Evolutionary conservation across 2,797 vertebrate genomes (phyloP).

Genomic region (Dallia pectoralis): DNA sequence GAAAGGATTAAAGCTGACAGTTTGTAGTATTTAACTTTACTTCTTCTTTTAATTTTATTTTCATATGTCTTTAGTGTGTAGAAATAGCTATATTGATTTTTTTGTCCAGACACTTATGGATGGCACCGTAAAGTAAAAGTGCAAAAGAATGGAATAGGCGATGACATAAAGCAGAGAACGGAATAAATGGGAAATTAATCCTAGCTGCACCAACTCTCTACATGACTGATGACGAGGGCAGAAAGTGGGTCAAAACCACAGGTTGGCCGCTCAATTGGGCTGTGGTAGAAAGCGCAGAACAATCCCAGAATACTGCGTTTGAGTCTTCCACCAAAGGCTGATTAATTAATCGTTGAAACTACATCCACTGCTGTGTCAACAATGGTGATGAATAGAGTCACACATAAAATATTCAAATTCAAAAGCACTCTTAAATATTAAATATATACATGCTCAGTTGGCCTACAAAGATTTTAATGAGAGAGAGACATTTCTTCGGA

Average conservation of each 20-base stretch:
- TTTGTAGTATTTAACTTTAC: too few species aligned
- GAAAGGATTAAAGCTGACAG: too few species aligned
- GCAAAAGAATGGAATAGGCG: slow-evolving; percentile 36
- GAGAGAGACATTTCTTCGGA: not conserved
- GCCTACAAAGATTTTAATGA: not conserved
- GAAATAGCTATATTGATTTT: too few species aligned
- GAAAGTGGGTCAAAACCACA: slow-evolving; percentile 74
- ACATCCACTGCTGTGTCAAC: not conserved
- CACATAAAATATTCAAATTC: too few species aligned
- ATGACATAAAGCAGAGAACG: slow-evolving; percentile 40
- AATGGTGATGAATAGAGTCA: not conserved
- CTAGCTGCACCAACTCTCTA: slow-evolving; percentile 30
- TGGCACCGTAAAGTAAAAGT: slow-evolving; percentile 16
- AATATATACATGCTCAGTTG: slow-evolving; percentile 6
- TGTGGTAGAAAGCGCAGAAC: slow-evolving; percentile 18
- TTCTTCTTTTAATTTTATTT: too few species aligned
- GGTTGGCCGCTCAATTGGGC: slow-evolving; percentile 67
- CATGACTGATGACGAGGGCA: slow-evolving; percentile 64
- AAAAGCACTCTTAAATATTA: too few species aligned
- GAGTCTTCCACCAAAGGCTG: not conserved
- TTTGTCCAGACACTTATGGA: too few species aligned
- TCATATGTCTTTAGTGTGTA: too few species aligned
- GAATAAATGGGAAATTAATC: slow-evolving; percentile 32
- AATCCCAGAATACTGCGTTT: not conserved
- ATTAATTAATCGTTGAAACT: slow-evolving; percentile 20